Base-by-base conservation (phyloP, 2,888 invertebrate species). In the Morpho achilles region DNA sequence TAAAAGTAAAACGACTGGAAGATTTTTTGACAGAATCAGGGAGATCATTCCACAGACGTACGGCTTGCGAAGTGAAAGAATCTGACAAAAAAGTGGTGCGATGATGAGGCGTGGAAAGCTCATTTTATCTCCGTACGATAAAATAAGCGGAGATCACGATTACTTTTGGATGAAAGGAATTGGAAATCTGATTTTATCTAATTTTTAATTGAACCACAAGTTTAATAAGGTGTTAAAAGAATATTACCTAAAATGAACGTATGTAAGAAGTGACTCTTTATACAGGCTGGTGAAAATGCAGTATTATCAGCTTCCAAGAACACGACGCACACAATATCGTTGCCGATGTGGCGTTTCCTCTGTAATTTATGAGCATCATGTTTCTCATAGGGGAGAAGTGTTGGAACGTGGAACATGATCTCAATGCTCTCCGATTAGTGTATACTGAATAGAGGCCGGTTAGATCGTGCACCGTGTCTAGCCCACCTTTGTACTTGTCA, bases 401-500 rank as follows among this genome's bases (percentile, higher is more conserved):
- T 98, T 55, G 97, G 97, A 10, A 98, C 98, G 86, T 98, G 98
- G 84, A 98, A 98, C 97, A 98, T 98, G 67, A 98, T 97, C 91
- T 98, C 98, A 72, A 98, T 98, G 71, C 96, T 95, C 97, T 92
- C 97, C 97, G 98, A 85, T 97, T 95, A 10, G 97, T 97, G 86
- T 98, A 98, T 48, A 98, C 96, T 16, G 97, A 97, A 85, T 96
- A 96, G 46, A 96, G 92, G 60, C 98, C 98, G 55, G 98, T 98
- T 62, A 98, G 92, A 82, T 98, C 97, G 84, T 98, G 97, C 46
- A 97, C 97, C 40, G 97, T 97, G 85, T 98, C 98, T 76, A 98
- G 91, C 63, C 98, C 98, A 56, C 98, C 98, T 91, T 97, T 97
- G 91, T 98, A 98, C 88, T 97, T 97, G 87, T 98, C 98, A 81